Conservation (phyloP, 2,888 invertebrate species). For the Nyleta sp. region DNA sequence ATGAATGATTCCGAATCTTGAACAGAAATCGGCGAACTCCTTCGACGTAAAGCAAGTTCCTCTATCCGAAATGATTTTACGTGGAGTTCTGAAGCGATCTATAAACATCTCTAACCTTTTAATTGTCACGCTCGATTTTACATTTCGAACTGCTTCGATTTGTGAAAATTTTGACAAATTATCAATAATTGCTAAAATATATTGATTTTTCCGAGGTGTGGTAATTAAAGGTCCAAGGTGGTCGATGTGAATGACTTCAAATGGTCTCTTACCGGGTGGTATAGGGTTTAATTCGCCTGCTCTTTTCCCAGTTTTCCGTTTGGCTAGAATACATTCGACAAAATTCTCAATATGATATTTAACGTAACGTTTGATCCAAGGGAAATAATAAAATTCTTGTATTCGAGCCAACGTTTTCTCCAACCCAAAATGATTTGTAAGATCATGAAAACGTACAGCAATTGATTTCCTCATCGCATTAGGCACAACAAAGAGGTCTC, state of each 20-base stretch:
- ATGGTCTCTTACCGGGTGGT: constrained; percentile 47
- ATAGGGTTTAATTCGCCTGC: constrained; percentile 59
- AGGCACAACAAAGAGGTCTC: background rate
- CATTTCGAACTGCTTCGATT: constrained; percentile 30
- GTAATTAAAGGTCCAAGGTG: constrained; percentile 50
- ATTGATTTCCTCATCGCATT: background rate
- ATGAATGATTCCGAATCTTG: background rate
- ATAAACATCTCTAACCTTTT: background rate
- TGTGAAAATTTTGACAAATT: constrained; percentile 19
- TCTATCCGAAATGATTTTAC: background rate
- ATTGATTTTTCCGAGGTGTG: background rate
- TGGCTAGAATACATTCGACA: constrained; percentile 55
- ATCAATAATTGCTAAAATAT: constrained; percentile 16
- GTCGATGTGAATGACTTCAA: constrained; percentile 7
- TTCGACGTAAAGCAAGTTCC: background rate
- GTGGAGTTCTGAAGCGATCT: constrained; percentile 2
- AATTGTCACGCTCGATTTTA: background rate
- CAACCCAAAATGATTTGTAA: background rate
- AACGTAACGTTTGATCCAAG: background rate
- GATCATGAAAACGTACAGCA: background rate
- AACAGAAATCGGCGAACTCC: background rate
- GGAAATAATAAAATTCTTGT: background rate
- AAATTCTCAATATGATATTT: background rate
- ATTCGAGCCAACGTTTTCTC: background rate
- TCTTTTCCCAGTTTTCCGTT: constrained; percentile 42